These are phyloP conservation scores for Aphidoletes aphidimyza DNA, from an alignment of 2,888 invertebrate genomes.

Conservation along the genomic window DNA sequence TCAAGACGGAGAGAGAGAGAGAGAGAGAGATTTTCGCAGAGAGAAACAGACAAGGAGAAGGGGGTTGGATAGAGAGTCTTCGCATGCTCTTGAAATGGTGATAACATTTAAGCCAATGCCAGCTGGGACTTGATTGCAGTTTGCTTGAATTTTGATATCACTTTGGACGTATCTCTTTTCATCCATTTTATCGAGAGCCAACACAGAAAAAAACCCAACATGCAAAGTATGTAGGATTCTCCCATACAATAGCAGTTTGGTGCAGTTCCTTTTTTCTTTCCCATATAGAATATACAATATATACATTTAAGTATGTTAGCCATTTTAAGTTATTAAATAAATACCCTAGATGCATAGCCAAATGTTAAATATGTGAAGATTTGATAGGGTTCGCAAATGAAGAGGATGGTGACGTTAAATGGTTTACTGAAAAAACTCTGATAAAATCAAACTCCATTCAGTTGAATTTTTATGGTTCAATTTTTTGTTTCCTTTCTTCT, in stretches of 20 bases:
- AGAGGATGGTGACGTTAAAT: no score
- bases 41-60: no score
- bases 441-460: no score
- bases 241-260: neutral
- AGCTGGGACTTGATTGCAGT: neutral
- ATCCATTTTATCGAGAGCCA: neutral
- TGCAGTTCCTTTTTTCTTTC: neutral
- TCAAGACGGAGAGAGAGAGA: neutral
- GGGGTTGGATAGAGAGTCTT: neutral
- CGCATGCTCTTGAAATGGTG: neutral
- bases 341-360: neutral
- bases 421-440: no score
- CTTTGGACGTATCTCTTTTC: neutral
- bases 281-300: no score
- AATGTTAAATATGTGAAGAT: no score
- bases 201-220: neutral
- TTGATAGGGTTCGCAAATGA: no score
- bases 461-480: no score
- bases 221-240: no score
- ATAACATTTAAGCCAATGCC: conserved; percentile 5
- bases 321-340: conserved; percentile 17
- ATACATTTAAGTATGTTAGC: no score
- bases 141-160: conserved; percentile 1
- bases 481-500: no score
- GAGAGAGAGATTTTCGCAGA: neutral